A percentile compares a stretch with the other conserved stretches of the same genome.
These are phyloP conservation scores for Danaus melanippus DNA, from an alignment of 1,140 invertebrate species.

Conservation along the genomic window DNA sequence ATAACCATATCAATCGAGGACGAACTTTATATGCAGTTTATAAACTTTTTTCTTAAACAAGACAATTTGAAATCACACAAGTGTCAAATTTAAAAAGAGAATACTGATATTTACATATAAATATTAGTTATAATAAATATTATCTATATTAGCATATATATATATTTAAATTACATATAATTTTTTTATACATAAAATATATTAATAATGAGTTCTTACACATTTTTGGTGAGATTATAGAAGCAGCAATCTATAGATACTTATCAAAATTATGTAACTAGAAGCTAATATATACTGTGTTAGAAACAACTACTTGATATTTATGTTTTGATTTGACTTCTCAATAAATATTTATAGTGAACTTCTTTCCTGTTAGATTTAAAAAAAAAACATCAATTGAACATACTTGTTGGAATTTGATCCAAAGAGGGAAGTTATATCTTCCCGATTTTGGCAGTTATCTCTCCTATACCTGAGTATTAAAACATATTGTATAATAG, in stretches of 20 bases:
- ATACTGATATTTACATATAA: too few relatives aligned
- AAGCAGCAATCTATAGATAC: slow-evolving; percentile 30
- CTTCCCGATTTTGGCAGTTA: slow-evolving; percentile 60
- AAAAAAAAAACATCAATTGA: slow-evolving; percentile 36
- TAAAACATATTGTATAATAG: slow-evolving; percentile 29
- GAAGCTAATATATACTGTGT: slow-evolving; percentile 1
- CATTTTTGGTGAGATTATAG: neutral
- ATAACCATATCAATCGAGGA: too few relatives aligned
- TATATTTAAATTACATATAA: too few relatives aligned
- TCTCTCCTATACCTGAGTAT: slow-evolving; percentile 63
- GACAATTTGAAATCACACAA: too few relatives aligned
- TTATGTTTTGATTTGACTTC: neutral
- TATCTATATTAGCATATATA: too few relatives aligned
- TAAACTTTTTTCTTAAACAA: too few relatives aligned
- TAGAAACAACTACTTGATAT: slow-evolving; percentile 2
- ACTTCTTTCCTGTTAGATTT: slow-evolving; percentile 22
- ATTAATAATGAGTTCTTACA: too few relatives aligned
- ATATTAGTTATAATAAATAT: too few relatives aligned
- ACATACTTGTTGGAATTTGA: slow-evolving; percentile 66
- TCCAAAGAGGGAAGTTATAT: slow-evolving; percentile 56
- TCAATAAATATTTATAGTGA: slow-evolving; percentile 51
- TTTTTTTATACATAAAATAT: too few relatives aligned
- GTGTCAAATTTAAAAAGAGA: too few relatives aligned
- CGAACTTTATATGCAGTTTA: too few relatives aligned
- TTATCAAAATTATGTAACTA: slow-evolving; percentile 27